Base-by-base conservation (phyloP, 2,888 invertebrate genomes). In the Erebia ligea region DNA sequence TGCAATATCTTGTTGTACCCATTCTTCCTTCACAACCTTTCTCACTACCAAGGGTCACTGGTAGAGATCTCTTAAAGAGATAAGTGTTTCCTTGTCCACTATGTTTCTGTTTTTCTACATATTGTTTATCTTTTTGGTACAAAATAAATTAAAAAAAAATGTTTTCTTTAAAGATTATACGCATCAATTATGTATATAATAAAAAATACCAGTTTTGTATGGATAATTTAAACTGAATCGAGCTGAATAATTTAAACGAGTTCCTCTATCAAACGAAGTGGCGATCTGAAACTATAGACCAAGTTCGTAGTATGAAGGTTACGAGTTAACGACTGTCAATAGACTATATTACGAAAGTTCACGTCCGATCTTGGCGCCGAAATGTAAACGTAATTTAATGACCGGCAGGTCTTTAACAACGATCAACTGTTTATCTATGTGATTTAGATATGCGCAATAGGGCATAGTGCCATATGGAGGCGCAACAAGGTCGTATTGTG, bases 381-480 rank as follows among this genome's bases (percentile, higher is more conserved):
- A 6, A 13, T 13, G 45, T 61, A 48, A 62, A 62, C 48, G 48
- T 62, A 48, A 21, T 62, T 62, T 62, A 45, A 62, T 62, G 61
- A 21, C 62, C 21, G 62, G 11, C 21, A 48, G 45, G 45, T 62
- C 62, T 62, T 48, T 48, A 62, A 48, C 45, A 48, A 48, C 21
- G 19, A 62, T 45, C 45, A 48, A 48, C 62, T 62, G 62, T 62
- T 62, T 62, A 62, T 62, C 62, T 21, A 15, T 62, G 48, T 62
- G 62, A 62, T 48, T 62, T 48, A 48, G 61, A 17, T 45, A 45
- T 19, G 19, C 40, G 59, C 59, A 61, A 45, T 45, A 42, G 61
- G 61, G 13, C 59, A 21, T 40, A 61, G 45, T 61, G 42, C 17
- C 61, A 15, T 21, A 57, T 57, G 15, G 21, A 15, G 56, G 13